Percentiles rank a stretch among this genome's conserved stretches.
Conservation (phyloP, 2,113 vertebrate species). For the Pluvialis apricaria region DNA sequence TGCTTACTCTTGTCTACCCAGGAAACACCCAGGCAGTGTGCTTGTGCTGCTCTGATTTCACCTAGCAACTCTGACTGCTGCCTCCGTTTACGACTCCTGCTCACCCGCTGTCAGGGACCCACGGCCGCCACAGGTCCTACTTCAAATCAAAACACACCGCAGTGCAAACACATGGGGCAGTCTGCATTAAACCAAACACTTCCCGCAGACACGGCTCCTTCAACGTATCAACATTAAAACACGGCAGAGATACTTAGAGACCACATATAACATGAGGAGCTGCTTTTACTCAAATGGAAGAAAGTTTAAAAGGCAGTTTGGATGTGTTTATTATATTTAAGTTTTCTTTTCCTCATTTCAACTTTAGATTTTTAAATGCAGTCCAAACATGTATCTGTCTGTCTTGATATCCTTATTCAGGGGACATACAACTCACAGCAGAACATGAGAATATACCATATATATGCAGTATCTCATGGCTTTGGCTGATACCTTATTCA, state of each 20-base stretch:
- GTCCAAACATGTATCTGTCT: background rate
- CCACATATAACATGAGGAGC: background rate
- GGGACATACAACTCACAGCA: background rate
- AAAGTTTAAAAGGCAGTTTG: background rate
- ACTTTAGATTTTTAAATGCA: background rate
- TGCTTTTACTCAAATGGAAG: background rate
- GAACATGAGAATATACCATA: background rate
- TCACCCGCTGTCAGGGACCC: background rate
- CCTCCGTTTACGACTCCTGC: background rate
- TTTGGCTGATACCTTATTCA: background rate
- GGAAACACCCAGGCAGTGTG: background rate
- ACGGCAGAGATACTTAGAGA: background rate
- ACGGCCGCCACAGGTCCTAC: background rate
- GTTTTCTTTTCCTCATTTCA: background rate
- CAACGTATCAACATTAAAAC: background rate
- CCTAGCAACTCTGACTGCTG: background rate
- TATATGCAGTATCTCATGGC: background rate
- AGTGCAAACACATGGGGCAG: background rate
- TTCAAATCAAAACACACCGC: accelerated
- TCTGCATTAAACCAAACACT: background rate
- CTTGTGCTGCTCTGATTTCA: accelerated
- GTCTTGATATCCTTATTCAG: background rate
- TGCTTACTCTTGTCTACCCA: background rate
- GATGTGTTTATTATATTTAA: background rate
- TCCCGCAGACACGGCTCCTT: background rate